Conservation (phyloP, 2,113 vertebrate species). For the Rutilus rutilus region DNA sequence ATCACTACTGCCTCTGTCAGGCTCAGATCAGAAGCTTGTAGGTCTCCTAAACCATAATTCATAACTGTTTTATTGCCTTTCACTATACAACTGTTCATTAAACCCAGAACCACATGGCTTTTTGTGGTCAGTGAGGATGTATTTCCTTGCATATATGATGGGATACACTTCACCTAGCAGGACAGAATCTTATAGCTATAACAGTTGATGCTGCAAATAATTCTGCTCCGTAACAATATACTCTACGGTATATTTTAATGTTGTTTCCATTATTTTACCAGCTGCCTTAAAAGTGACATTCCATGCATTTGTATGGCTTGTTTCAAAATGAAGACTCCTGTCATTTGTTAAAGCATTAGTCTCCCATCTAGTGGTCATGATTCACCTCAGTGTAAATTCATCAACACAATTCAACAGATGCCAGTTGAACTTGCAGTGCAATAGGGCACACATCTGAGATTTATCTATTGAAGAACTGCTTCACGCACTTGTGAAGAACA, state of each 20-base stretch:
- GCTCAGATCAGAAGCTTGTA: not conserved
- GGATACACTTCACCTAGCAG: not conserved
- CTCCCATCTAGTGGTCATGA: slow-evolving; percentile 52
- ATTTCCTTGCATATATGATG: not conserved
- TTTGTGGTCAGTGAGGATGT: not conserved
- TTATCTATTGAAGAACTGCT: not conserved
- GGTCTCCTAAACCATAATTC: not conserved
- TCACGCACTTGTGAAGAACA: not conserved
- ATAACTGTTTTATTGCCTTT: not conserved
- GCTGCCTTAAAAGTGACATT: not conserved
- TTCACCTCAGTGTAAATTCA: slow-evolving; percentile 18
- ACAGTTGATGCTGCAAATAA: not conserved
- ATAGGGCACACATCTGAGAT: not conserved
- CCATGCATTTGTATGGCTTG: not conserved
- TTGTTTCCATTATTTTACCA: not conserved
- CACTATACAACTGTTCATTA: not conserved
- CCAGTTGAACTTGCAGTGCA: not conserved
- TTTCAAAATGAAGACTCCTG: slow-evolving; percentile 20
- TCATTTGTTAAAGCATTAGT: slow-evolving; percentile 37
- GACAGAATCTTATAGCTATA: not conserved
- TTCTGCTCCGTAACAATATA: not conserved
- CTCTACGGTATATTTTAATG: not conserved
- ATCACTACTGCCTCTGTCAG: not conserved
- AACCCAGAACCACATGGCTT: not conserved
- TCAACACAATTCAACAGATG: not conserved